Conservation (phyloP, 2,888 invertebrate species). For the Dorcus parallelipipedus region DNA sequence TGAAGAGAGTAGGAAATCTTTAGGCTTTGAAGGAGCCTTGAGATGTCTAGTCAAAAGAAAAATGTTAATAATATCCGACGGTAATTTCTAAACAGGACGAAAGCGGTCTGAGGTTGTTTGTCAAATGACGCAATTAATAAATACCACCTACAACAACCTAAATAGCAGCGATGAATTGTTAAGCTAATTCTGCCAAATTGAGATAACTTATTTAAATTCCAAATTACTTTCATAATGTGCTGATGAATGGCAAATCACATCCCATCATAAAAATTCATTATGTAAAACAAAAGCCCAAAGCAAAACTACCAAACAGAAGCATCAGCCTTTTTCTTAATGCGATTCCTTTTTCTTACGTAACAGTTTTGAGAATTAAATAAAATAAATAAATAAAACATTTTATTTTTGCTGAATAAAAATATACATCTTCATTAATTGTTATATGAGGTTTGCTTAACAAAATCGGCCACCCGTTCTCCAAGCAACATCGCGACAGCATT, state of each 20-base stretch:
- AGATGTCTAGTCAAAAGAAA: neutral
- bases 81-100: neutral
- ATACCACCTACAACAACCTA: neutral
- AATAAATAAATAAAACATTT: neutral
- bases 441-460: conserved; percentile 32
- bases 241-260: neutral
- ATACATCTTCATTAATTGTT: no score
- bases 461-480: conserved; percentile 54
- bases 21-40: no score
- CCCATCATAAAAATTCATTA: no score
- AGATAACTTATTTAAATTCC: neutral
- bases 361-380: no score
- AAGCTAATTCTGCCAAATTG: neutral
- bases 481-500: conserved; percentile 54
- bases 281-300: neutral
- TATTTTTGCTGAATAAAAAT: neutral
- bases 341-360: no score
- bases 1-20: no score
- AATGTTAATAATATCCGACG: neutral
- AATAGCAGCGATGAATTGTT: neutral
- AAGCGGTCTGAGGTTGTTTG: no score
- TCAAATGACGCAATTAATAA: neutral
- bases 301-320: no score
- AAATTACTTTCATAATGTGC: neutral
- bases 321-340: no score